Evolutionary conservation across 2,797 vertebrate genomes (phyloP).

Genomic region (Margarornis squamiger): DNA sequence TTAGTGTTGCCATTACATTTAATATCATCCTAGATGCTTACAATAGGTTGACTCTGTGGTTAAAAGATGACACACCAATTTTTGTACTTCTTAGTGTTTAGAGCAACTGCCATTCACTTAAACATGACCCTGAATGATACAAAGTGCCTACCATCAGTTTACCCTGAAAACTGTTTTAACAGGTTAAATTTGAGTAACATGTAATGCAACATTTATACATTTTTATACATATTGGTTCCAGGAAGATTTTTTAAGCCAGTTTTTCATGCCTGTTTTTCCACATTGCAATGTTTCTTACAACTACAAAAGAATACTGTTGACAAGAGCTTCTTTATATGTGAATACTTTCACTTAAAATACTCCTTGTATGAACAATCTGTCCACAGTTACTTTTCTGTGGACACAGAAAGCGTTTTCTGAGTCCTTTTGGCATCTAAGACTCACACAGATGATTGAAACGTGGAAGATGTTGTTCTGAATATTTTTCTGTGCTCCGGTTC

Average conservation of each 20-base stretch:
- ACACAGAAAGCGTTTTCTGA: not conserved
- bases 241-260: not conserved
- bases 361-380: not conserved
- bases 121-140: not conserved
- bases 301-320: not conserved
- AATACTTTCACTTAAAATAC: not conserved
- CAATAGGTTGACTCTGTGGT: not conserved
- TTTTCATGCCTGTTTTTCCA: not conserved
- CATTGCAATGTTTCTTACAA: not conserved
- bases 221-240: not conserved
- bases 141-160: not conserved
- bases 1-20: not conserved
- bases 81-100: not conserved
- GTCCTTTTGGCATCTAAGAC: not conserved
- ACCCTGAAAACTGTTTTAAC: not conserved
- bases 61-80: not conserved
- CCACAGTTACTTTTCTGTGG: not conserved
- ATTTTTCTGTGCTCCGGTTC: not conserved
- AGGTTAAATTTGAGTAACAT: not conserved
- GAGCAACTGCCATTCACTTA: not conserved
- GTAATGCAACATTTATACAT: not conserved
- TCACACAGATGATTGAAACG: not conserved
- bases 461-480: not conserved
- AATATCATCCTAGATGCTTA: not conserved
- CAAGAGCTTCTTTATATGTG: not conserved